phyloP scores from a whole-genome alignment of 2,113 vertebrate species.

The Xerus inauris region DNA sequence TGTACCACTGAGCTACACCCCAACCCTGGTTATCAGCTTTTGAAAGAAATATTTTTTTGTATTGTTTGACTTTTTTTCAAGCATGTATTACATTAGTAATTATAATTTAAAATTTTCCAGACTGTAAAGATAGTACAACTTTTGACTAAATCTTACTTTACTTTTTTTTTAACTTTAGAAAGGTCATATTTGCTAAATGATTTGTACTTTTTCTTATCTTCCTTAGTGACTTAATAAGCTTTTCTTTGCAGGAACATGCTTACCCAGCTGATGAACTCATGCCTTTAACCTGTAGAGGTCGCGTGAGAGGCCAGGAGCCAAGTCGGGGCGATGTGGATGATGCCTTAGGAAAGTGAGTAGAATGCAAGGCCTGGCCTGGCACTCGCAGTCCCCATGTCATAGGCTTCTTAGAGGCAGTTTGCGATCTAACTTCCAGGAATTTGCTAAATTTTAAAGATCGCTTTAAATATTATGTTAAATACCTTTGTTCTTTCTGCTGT shows the following conservation, averaged over 20 bases:
- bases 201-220: conserved; percentile 1
- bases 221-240: conserved; percentile 59
- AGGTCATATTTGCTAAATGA: neutral
- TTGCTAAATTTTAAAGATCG: conserved; percentile 10
- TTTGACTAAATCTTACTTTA: neutral
- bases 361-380: neutral
- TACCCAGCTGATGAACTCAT: conserved; percentile 99
- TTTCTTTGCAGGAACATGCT: conserved; percentile 92
- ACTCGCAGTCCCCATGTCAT: neutral
- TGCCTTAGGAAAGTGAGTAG: conserved; percentile 96
- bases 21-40: neutral
- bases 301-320: conserved; percentile 96
- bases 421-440: neutral
- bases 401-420: neutral
- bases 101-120: neutral
- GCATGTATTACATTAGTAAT: neutral
- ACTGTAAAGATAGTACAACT: neutral
- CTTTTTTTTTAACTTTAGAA: neutral
- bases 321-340: conserved; percentile 98
- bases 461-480: neutral
- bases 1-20: neutral
- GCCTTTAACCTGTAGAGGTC: conserved; percentile 97
- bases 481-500: conserved; percentile 24
- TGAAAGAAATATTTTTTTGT: neutral
- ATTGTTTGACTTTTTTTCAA: neutral